phyloP scores from a whole-genome alignment of 2,113 vertebrate species.

The Catharus fuscescens region DNA sequence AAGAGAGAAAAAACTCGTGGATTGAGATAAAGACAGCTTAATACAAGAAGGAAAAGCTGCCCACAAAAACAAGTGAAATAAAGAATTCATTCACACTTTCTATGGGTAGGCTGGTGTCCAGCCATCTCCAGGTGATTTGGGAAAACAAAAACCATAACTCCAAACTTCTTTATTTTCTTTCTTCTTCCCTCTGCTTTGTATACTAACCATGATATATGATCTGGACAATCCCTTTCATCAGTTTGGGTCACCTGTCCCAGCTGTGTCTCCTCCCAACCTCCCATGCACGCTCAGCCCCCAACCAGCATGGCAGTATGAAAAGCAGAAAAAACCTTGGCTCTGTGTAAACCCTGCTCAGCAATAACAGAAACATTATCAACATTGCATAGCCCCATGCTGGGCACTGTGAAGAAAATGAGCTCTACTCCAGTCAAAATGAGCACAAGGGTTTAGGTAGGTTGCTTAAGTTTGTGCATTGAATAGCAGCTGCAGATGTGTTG shows the following conservation, averaged over 20 bases:
- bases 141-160: background rate
- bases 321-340: background rate
- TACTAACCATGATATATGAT: fast-evolving
- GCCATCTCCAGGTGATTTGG: background rate
- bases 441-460: background rate
- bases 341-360: background rate
- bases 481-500: background rate
- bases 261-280: background rate
- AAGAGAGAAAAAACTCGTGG: background rate
- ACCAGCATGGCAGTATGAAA: background rate
- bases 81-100: background rate
- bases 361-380: background rate
- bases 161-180: background rate
- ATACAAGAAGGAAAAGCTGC: background rate
- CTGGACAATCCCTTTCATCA: background rate
- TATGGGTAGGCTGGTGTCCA: background rate
- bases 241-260: background rate
- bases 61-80: background rate
- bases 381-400: too few species aligned
- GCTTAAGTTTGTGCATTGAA: background rate
- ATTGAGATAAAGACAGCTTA: background rate
- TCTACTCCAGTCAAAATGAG: background rate
- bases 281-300: background rate
- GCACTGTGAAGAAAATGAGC: background rate
- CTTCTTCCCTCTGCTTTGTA: background rate